Evolutionary conservation across 2,888 invertebrate genomes (phyloP), one percentile per base, ranked within the genome.

Genomic region (Bhutanitis thaidina): DNA sequence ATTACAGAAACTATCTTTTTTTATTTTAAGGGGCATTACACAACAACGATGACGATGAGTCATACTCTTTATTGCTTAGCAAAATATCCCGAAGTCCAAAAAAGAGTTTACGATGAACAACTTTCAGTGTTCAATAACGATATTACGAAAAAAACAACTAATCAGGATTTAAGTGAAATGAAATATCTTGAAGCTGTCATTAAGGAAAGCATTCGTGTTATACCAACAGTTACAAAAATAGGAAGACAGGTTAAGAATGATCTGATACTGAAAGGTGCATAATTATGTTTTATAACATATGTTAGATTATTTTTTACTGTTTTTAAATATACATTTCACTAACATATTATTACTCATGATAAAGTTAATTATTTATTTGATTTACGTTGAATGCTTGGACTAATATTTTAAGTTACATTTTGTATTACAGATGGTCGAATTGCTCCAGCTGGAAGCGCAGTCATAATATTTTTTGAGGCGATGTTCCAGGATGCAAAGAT

Each of bases 171-270:
- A 25, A 62, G 55, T 16, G 58, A 71, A 49, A 73, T 73, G 71
- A 71, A 71, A 48, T 73, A 71, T 49, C 61, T 73, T 0, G 71
- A 73, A 50, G 67, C 67, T 1, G 65, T 66, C 10, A 68, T 71
- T 14, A 72, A 72, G 47, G 72, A 72, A 49, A 67, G 64, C 37
- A 64, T 71, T 20, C 56, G 72, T 1, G 53, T 62, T 13, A 62
- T 71, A 43, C 71, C 70, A 5, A 69, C 70, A 2, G 61, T 71
- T 5, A 61, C 71, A 0, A 72, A 69, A 55, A 67, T 71, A 40
- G 67, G 67, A 27, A 59, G 72, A 40, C 64, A 66, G 45, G 54
- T 72, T 9, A 55, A 66, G 30, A 55, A 64, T 9, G 67, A 72
- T 53, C 51, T 71, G 5, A 48, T 52, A n/a, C 55, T 71, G 15